A percentile compares a stretch with the other conserved stretches of the same genome.
These are phyloP conservation scores for Lasioglossum zephyrum DNA, from an alignment of 2,888 invertebrate species.

Conservation along the genomic window DNA sequence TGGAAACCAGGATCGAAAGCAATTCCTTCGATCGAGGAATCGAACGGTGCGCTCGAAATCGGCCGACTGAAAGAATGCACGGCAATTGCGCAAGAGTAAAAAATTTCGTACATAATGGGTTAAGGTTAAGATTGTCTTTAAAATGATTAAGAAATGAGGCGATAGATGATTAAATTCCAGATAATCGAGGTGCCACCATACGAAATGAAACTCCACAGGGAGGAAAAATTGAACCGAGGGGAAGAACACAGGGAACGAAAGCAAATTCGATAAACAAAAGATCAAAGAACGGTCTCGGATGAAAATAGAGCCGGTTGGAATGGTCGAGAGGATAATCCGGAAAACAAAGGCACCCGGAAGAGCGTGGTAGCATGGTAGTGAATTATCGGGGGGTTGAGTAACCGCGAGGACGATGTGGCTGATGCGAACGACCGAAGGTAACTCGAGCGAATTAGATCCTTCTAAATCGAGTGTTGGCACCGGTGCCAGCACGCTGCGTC, in stretches of 20 bases:
- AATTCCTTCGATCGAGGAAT: not conserved
- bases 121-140: too few relatives aligned
- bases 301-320: not conserved
- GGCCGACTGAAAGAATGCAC: too few relatives aligned
- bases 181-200: too few relatives aligned
- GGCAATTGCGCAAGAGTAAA: too few relatives aligned
- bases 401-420: not conserved
- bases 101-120: too few relatives aligned
- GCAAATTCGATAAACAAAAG: not conserved
- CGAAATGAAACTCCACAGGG: not conserved
- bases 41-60: too few relatives aligned
- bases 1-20: not conserved
- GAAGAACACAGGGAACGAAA: not conserved
- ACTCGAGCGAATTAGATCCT: conserved; percentile 50
- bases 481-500: conserved; percentile 30
- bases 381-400: not conserved
- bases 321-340: not conserved
- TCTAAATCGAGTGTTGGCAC: conserved; percentile 67
- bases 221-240: not conserved
- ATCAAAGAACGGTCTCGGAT: not conserved
- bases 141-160: too few relatives aligned
- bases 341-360: conserved; percentile 3
- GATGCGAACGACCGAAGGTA: conserved; percentile 21
- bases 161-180: too few relatives aligned
- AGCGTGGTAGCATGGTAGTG: not conserved